Evolutionary conservation across 2,113 vertebrate genomes (phyloP), one percentile per base, ranked within the genome.

Genomic region (Ciconia maguari): DNA sequence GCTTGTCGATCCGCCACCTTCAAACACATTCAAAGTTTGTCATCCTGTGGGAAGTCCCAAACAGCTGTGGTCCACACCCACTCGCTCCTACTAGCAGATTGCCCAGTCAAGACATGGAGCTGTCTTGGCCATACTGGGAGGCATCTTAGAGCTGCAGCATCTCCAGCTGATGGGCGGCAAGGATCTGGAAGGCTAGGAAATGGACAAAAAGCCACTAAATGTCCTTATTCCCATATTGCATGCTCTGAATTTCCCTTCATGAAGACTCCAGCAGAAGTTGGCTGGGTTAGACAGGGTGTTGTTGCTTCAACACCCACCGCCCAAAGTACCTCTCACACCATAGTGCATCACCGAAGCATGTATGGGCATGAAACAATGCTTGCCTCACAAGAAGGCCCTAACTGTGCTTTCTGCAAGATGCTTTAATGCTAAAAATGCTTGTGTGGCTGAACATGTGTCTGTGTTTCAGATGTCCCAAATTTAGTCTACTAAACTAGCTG

Each of bases 391-490:
- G n/a, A 52, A 64, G 26, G 48, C 44, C n/a, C 34, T 36, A 30
- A 24, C n/a, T 36, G 11, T 81, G 81, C 74, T 78, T 84, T 65
- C 83, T 79, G 14, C 52, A 87, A 75, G 65, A 72, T 41, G 48
- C 41, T 65, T 64, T 38, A 61, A 51, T 61, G 55, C 69, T 87
- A 71, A 68, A 93, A 91, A 36, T 41, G 52, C 36, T 32, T 95
- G 48, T 11, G 5, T 55, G 83, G 51, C 72, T 96, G 69, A 82
- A 79, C 61, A 68, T 44, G 52, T 42, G 60, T 57, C 77, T 84
- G 26, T 87, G 27, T 64, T 82, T 94, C 81, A 87, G 61, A 75
- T 30, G 44, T 51, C 48, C 69, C 84, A 84, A 14, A 93, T 90
- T 91, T 64, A 79, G 34, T 69, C 66, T 54, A 75, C 48, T 82